Evolutionary conservation across 2,797 vertebrate species (phyloP).

Genomic region (Brachyrhaphis roseni): DNA sequence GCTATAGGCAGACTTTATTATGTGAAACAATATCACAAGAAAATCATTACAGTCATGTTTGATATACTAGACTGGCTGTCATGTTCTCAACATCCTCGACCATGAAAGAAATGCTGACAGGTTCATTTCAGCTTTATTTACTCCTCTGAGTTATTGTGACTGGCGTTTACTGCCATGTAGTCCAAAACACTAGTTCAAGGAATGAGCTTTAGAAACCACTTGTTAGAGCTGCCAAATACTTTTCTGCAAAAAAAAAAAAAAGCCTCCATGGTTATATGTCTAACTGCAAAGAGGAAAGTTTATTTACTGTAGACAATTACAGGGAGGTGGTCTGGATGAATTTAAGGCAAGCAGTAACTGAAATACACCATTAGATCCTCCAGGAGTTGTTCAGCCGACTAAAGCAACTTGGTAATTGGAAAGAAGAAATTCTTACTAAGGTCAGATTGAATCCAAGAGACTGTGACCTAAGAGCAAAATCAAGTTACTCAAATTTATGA

Average conservation of each 20-base stretch:
- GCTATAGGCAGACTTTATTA: conserved; percentile 46
- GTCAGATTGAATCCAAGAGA: neutral
- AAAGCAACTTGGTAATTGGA: neutral
- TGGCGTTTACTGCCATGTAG: conserved; percentile 2
- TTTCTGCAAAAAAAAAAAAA: conserved; percentile 5
- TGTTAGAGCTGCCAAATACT: neutral
- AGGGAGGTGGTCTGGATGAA: neutral
- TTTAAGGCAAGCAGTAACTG: neutral
- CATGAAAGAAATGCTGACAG: conserved; percentile 46
- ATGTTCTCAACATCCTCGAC: conserved; percentile 27
- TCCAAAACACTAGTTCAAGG: neutral
- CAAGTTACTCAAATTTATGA: neutral
- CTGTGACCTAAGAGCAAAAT: neutral
- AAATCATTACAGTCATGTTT: conserved; percentile 66
- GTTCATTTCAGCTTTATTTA: conserved; percentile 46
- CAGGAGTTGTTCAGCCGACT: neutral
- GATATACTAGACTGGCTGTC: conserved; percentile 46
- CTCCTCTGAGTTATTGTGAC: conserved; percentile 16
- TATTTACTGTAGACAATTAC: conserved; percentile 6
- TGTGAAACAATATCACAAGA: conserved; percentile 54
- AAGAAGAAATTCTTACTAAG: neutral
- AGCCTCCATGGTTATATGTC: neutral
- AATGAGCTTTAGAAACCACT: neutral
- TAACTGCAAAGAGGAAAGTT: neutral
- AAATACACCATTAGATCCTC: neutral